Evolutionary conservation across 2,888 invertebrate genomes (phyloP).

Genomic region (Thera obeliscata): DNA sequence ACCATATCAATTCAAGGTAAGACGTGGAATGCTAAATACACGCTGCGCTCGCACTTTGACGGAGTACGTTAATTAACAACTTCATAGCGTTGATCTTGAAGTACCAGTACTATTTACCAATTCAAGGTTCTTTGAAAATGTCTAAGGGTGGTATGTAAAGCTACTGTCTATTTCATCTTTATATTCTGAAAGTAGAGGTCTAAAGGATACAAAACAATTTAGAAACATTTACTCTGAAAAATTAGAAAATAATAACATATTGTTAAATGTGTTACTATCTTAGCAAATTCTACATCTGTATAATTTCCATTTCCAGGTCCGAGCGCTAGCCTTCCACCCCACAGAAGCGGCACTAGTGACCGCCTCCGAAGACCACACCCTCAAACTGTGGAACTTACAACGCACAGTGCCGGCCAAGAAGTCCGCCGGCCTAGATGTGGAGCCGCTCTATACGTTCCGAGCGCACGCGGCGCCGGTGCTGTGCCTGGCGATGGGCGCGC

Average conservation of each 20-base stretch:
- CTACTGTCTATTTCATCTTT: too few relatives aligned
- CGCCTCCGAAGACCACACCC: conserved; percentile 99
- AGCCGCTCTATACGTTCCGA: conserved; percentile 99
- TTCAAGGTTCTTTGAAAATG: too few relatives aligned
- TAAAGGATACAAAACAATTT: too few relatives aligned
- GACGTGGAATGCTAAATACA: conserved; percentile 99
- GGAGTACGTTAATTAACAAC: conserved; percentile 84
- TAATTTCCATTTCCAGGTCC: conserved; percentile 77
- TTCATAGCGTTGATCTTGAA: too few relatives aligned
- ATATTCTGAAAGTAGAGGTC: too few relatives aligned
- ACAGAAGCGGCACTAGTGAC: conserved; percentile 98
- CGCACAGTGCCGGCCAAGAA: conserved; percentile 99
- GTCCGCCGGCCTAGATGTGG: conserved; percentile 97
- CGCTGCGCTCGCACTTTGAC: conserved; percentile 96
- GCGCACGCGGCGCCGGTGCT: conserved; percentile 97
- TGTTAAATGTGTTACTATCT: too few relatives aligned
- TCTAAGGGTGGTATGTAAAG: too few relatives aligned
- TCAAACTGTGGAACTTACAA: conserved; percentile 99
- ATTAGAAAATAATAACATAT: too few relatives aligned
- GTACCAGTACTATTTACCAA: too few relatives aligned
- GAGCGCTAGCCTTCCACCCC: conserved; percentile 97
- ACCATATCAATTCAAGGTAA: too few relatives aligned
- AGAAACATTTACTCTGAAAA: too few relatives aligned
- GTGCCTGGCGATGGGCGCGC: conserved; percentile 96
- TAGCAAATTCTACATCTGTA: background rate